Conservation (phyloP, 2,888 invertebrate species). For the Chrysolina americana region DNA sequence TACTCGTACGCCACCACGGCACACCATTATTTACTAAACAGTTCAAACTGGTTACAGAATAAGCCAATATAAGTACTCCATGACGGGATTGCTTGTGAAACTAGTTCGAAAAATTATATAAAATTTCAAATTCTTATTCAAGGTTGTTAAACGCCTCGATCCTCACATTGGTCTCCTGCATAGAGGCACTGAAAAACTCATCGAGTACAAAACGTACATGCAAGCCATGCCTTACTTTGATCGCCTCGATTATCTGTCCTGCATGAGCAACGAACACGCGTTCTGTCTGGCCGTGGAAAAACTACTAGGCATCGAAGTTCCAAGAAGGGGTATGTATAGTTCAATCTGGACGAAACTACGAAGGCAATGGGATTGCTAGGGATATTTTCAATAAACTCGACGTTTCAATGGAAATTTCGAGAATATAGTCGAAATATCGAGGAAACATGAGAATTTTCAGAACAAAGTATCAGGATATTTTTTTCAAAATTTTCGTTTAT, state of each 20-base stretch:
- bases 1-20: no score
- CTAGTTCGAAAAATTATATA: neutral
- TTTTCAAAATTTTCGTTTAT: no score
- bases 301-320: conserved; percentile 83
- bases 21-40: no score
- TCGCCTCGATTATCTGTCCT: conserved; percentile 89
- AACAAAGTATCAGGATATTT: no score
- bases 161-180: conserved; percentile 91
- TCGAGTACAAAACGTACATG: conserved; percentile 89
- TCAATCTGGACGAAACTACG: no score
- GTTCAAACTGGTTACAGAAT: neutral
- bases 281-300: conserved; percentile 88
- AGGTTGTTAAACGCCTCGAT: conserved; percentile 82
- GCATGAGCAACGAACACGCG: conserved; percentile 85
- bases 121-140: conserved; percentile 43
- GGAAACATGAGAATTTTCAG: no score
- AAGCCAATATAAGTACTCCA: no score
- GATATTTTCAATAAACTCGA: no score
- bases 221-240: conserved; percentile 91
- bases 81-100: no score
- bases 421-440: no score
- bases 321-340: conserved; percentile 83
- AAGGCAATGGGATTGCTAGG: no score
- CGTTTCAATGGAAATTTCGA: no score
- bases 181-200: conserved; percentile 91